A percentile compares a stretch with the other conserved stretches of the same genome.
phyloP scores from a whole-genome alignment of 2,888 invertebrate species.

The Scaptomyza polygonia region DNA sequence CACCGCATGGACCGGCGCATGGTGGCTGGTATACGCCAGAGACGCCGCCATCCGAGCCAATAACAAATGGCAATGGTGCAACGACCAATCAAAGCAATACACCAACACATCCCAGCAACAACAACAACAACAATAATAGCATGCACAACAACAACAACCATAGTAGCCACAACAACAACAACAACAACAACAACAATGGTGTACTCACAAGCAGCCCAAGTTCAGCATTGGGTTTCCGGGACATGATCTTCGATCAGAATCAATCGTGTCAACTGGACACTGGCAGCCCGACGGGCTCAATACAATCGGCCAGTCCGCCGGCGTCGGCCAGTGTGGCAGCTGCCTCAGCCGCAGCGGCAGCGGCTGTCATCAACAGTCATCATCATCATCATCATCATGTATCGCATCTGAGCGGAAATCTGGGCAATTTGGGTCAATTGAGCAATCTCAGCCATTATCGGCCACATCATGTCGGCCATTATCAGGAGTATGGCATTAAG shows the following conservation, averaged over 20 bases:
- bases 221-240: conserved; percentile 82
- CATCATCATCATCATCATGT: conserved; percentile 82
- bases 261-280: conserved; percentile 84
- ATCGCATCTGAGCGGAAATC: conserved; percentile 81
- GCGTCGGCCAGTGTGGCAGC: conserved; percentile 73
- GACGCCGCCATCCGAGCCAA: conserved; percentile 83
- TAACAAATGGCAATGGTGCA: conserved; percentile 57
- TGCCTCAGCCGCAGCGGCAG: conserved; percentile 76
- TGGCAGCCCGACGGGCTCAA: conserved; percentile 84
- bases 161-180: conserved; percentile 58
- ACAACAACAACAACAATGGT: conserved; percentile 55
- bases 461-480: conserved; percentile 83
- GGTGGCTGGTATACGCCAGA: conserved; percentile 85
- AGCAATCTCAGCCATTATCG: conserved; percentile 84
- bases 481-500: conserved; percentile 85
- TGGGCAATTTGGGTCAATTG: conserved; percentile 83
- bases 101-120: conserved; percentile 62
- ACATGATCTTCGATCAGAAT: conserved; percentile 84
- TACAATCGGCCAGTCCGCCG: conserved; percentile 84
- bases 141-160: conserved; percentile 56
- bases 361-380: conserved; percentile 80
- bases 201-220: conserved; percentile 74
- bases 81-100: conserved; percentile 45
- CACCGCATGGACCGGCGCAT: conserved; percentile 83
- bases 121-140: conserved; percentile 57